These are phyloP conservation scores for Polypedilum pembai DNA, from an alignment of 1,140 invertebrate genomes.

Conservation along the genomic window DNA sequence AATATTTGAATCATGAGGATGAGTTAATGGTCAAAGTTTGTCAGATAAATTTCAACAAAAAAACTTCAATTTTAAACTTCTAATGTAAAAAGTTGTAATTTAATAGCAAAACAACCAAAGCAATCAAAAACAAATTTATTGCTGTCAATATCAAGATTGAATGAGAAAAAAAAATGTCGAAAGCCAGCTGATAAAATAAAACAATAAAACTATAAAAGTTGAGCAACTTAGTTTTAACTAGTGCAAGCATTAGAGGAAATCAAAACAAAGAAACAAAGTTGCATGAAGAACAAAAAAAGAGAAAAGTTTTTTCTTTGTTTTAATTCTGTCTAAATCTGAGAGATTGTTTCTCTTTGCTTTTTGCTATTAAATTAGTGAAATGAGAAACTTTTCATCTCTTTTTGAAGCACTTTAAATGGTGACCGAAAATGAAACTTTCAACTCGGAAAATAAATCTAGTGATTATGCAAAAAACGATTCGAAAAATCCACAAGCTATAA, in stretches of 20 bases:
- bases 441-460: too few species aligned
- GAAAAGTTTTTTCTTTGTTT: background rate
- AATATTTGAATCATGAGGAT: too few species aligned
- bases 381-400: too few species aligned
- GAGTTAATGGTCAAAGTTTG: too few species aligned
- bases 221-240: background rate
- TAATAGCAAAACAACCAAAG: background rate
- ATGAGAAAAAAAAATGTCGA: conserved; percentile 12
- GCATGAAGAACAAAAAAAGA: background rate
- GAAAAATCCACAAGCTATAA: too few species aligned
- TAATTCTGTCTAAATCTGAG: background rate
- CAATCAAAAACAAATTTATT: background rate
- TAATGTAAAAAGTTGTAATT: background rate
- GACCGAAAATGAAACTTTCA: too few species aligned
- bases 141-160: background rate
- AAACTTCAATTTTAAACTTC: too few species aligned
- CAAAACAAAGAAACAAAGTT: background rate
- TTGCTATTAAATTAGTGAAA: too few species aligned
- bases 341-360: too few species aligned
- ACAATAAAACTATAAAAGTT: conserved; percentile 8
- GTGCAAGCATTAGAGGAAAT: background rate
- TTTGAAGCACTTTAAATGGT: too few species aligned
- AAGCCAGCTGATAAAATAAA: conserved; percentile 1
- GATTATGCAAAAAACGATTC: too few species aligned
- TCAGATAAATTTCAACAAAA: too few species aligned